Base-by-base conservation (phyloP, 2,888 invertebrate genomes). In the Xestia ashworthii region DNA sequence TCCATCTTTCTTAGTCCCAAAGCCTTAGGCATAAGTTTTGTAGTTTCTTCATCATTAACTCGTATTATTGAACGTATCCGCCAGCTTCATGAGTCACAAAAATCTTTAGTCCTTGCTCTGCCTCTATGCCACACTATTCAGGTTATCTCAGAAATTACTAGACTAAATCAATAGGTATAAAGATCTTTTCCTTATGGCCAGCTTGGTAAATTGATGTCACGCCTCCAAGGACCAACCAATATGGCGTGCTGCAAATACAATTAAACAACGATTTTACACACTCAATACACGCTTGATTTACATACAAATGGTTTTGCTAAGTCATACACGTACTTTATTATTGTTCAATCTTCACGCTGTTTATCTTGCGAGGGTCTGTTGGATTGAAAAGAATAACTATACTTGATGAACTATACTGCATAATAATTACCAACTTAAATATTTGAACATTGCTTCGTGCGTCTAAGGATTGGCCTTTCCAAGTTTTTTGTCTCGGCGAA, bases 241-340 rank as follows among this genome's bases (percentile, higher is more conserved):
- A 81, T 76, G 80, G 84, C 79, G 71, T 74, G 80, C 77, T 48
- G 75, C 41, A 77, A 78, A 77, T 78, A 84, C 74, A 79, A 87
- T 87, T 87, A 87, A 85, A 83, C 76, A 79, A 71, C 77, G 62
- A 83, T 85, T 87, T 83, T 68, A 85, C 85, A 82, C 87, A 75
- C 77, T 87, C 73, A 62, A 71, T 84, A 75, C 76, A 72, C 76
- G 60, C 64, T 76, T 87, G 32, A 86, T 87, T 86, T 81, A 68
- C 88, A 86, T 87, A 86, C 81, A 88, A 87, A 86, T 83, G 70
- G 69, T 75, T 74, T 71, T 82, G 83, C 75, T 65, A 75, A 78
- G 66, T 67, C 60, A 74, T 70, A 83, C 69, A 74, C 71, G 74
- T 86, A 74, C 22, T 78, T 78, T 74, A 67, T 75, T 81, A 69